phyloP scores from a whole-genome alignment of 2,113 vertebrate genomes.

The Cheirogaleus medius region DNA sequence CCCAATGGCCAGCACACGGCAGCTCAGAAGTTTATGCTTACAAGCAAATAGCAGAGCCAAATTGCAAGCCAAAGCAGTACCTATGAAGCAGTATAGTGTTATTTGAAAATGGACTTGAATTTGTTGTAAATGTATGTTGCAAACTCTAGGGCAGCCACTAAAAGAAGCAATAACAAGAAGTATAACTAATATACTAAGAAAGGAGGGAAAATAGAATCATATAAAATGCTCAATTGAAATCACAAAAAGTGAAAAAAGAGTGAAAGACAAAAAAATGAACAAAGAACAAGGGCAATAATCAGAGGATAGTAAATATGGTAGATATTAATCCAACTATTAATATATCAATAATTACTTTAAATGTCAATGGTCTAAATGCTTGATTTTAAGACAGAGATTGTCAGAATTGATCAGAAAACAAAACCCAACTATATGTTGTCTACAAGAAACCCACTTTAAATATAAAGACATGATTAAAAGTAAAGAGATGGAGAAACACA shows the following conservation, averaged over 20 bases:
- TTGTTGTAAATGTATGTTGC: neutral
- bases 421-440: neutral
- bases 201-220: neutral
- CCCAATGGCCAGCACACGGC: neutral
- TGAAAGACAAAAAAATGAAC: neutral
- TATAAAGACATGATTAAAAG: neutral
- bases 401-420: neutral
- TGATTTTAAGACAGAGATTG: neutral
- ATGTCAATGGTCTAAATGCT: no score
- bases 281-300: neutral
- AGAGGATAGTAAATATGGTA: neutral
- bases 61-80: neutral
- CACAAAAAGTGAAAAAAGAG: neutral
- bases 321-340: neutral
- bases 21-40: neutral
- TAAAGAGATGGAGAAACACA: neutral
- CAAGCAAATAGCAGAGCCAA: neutral
- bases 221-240: neutral
- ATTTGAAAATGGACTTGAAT: neutral
- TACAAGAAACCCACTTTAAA: neutral
- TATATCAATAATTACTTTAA: neutral
- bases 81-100: neutral
- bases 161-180: neutral
- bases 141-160: neutral
- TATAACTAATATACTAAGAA: neutral